Evolutionary conservation across 2,888 invertebrate genomes (phyloP).

Genomic region (Allygus modestus): DNA sequence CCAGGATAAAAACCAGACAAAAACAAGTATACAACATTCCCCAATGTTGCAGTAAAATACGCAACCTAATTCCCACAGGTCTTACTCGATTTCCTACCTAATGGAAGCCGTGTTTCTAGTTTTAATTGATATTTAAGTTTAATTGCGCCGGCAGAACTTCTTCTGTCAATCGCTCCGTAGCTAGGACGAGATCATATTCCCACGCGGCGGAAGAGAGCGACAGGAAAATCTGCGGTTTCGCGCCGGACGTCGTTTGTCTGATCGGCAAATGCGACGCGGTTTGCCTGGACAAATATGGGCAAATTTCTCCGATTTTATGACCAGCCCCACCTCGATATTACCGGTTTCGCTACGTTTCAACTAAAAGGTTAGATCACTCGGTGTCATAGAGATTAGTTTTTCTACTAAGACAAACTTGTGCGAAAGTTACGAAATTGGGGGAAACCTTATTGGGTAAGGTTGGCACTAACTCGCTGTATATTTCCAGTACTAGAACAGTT

Average conservation of each 20-base stretch:
- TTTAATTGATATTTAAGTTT: slow-evolving; percentile 37
- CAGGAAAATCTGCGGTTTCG: background rate
- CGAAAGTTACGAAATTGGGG: slow-evolving; percentile 43
- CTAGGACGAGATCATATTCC: background rate
- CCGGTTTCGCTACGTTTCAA: slow-evolving; percentile 35
- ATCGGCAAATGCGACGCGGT: slow-evolving; percentile 15
- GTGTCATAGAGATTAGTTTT: slow-evolving; percentile 45
- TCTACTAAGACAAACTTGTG: slow-evolving; percentile 37
- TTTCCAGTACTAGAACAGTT: no score
- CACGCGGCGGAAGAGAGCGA: no score
- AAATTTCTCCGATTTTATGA: slow-evolving; percentile 43
- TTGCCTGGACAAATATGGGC: slow-evolving; percentile 7
- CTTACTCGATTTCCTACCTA: background rate
- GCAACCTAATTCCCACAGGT: slow-evolving; percentile 8
- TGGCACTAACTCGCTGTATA: background rate
- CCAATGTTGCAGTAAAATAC: background rate
- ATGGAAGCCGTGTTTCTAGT: slow-evolving; percentile 13
- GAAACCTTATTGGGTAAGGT: background rate
- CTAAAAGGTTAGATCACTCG: slow-evolving; percentile 33
- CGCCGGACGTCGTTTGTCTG: slow-evolving; percentile 30
- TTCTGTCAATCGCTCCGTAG: slow-evolving; percentile 11
- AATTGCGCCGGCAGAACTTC: background rate
- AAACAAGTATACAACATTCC: no score
- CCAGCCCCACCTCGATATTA: slow-evolving; percentile 33
- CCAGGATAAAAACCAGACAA: no score